Percentiles rank a stretch among this genome's conserved stretches.
phyloP scores from a whole-genome alignment of 2,113 vertebrate genomes.

The Sinocyclocheilus anophthalmus region DNA sequence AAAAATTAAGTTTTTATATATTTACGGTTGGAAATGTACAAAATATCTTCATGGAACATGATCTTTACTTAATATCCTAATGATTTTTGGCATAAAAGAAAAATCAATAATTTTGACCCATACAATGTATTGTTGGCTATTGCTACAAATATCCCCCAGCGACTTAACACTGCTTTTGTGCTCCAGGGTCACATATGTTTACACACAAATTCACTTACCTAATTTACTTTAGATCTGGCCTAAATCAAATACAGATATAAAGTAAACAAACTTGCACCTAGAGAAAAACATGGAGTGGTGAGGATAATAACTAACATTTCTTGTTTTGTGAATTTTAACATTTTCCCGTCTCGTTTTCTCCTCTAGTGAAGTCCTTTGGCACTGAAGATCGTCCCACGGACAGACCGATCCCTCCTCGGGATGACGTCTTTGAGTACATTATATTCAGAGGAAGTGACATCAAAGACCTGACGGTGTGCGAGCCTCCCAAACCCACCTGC shows the following conservation, averaged over 20 bases:
- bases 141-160: no score
- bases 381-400: conserved; percentile 97
- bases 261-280: neutral
- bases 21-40: no score
- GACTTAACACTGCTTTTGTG: no score
- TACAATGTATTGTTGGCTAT: no score
- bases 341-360: neutral
- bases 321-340: neutral
- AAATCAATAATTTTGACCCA: no score
- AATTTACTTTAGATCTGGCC: neutral
- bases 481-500: conserved; percentile 92
- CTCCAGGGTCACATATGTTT: neutral
- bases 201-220: neutral
- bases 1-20: no score
- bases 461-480: conserved; percentile 96
- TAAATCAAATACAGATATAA: neutral
- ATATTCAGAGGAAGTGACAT: conserved; percentile 98
- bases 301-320: neutral
- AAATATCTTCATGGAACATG: no score
- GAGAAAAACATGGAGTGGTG: neutral
- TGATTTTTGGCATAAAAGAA: no score
- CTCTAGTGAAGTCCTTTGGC: conserved; percentile 90
- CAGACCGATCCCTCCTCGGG: conserved; percentile 92
- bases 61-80: no score
- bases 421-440: conserved; percentile 98